A percentile compares a stretch with the other conserved stretches of the same genome.
Evolutionary conservation across 2,797 vertebrate species (phyloP).

Genomic region (Neostethus bicornis): DNA sequence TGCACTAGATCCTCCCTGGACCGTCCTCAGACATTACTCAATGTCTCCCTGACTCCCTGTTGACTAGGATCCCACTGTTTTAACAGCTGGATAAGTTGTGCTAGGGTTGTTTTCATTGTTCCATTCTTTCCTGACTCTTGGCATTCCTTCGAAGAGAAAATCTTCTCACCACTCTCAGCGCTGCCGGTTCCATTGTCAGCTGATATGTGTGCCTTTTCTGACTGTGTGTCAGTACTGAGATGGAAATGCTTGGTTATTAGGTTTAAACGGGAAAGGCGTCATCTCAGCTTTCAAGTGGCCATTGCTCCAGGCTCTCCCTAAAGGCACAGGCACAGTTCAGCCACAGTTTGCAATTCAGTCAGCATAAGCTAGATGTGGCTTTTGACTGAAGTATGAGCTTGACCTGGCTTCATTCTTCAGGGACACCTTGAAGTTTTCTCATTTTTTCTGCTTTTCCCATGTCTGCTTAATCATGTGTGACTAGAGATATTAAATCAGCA

Average conservation of each 20-base stretch:
- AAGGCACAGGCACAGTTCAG: conserved; percentile 41
- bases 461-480: conserved; percentile 27
- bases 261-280: conserved; percentile 29
- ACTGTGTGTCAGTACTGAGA: conserved; percentile 18
- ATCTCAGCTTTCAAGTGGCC: conserved; percentile 50
- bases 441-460: conserved; percentile 17
- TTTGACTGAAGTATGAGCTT: conserved; percentile 39
- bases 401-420: conserved; percentile 28
- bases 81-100: conserved; percentile 58
- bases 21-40: conserved; percentile 65
- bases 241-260: conserved; percentile 32
- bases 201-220: conserved; percentile 5
- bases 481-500: conserved; percentile 2
- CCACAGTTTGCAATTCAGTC: conserved; percentile 33
- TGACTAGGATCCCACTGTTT: conserved; percentile 43
- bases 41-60: conserved; percentile 51
- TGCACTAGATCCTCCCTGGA: conserved; percentile 44
- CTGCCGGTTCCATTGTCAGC: conserved; percentile 38
- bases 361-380: conserved; percentile 33
- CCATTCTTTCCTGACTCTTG: conserved; percentile 46
- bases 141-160: conserved; percentile 37
- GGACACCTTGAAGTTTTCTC: conserved; percentile 23
- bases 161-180: conserved; percentile 25
- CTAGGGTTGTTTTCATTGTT: conserved; percentile 61
- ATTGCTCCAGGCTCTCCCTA: conserved; percentile 55